phyloP scores from a whole-genome alignment of 2,888 invertebrate genomes.

The Orthosia cruda region DNA sequence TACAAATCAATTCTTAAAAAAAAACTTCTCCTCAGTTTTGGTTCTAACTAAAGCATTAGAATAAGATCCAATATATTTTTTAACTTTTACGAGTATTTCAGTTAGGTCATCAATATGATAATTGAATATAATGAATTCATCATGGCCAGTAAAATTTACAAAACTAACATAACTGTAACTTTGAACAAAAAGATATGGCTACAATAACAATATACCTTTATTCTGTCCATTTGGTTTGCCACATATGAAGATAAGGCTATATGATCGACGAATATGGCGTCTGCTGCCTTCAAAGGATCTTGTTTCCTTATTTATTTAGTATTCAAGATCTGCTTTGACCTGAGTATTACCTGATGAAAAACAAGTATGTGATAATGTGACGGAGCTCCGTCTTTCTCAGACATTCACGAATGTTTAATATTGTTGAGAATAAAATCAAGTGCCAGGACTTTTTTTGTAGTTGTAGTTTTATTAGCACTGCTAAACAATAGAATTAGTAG shows the following conservation, averaged over 20 bases:
- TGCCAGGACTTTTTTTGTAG: too few species aligned
- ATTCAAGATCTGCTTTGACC: constrained; percentile 30
- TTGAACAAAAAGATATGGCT: neutral
- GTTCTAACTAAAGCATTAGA: too few species aligned
- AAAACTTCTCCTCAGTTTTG: too few species aligned
- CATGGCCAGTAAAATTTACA: neutral
- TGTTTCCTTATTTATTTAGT: constrained; percentile 43
- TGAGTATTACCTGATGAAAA: constrained; percentile 18
- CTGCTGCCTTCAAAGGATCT: constrained; percentile 17
- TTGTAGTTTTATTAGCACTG: too few species aligned
- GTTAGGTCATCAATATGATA: too few species aligned
- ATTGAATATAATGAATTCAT: neutral
- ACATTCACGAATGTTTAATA: neutral
- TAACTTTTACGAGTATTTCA: too few species aligned
- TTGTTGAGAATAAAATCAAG: neutral
- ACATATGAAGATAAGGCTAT: constrained; percentile 32
- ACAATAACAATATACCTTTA: neutral
- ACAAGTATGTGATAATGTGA: neutral
- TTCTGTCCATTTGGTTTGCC: constrained; percentile 1
- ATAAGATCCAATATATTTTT: too few species aligned
- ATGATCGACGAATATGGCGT: constrained; percentile 23
- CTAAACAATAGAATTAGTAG: too few species aligned
- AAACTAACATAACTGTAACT: neutral
- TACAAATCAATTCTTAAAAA: too few species aligned
- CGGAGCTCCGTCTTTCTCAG: neutral